phyloP scores from a whole-genome alignment of 2,888 invertebrate genomes.

The Diplolepis rosae region DNA sequence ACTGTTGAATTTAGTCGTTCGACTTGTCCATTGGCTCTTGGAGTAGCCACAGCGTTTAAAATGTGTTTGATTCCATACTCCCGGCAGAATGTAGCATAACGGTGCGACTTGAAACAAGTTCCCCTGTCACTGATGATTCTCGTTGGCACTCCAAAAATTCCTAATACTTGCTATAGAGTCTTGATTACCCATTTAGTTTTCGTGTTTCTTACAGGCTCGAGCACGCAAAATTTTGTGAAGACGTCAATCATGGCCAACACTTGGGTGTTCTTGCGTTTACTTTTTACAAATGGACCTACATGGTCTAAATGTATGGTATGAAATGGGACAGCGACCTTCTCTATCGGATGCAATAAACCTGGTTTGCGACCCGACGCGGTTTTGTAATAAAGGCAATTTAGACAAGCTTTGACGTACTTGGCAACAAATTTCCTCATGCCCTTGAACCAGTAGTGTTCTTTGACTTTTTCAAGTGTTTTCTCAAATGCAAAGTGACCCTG shows the following conservation, averaged over 20 bases:
- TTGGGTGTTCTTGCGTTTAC: constrained; percentile 56
- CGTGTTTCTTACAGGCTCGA: constrained; percentile 57
- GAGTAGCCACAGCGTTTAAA: constrained; percentile 55
- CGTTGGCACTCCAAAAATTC: constrained; percentile 55
- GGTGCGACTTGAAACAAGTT: constrained; percentile 63
- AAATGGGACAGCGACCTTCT: too few relatives aligned
- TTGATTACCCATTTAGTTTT: constrained; percentile 45
- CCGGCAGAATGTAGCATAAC: constrained; percentile 59
- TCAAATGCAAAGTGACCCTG: too few relatives aligned
- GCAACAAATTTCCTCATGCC: too few relatives aligned
- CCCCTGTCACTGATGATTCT: constrained; percentile 66
- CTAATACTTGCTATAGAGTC: constrained; percentile 54
- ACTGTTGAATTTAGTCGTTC: constrained; percentile 61
- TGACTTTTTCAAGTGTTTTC: too few relatives aligned
- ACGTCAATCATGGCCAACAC: constrained; percentile 62
- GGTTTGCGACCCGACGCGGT: too few relatives aligned
- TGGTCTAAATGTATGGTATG: background rate
- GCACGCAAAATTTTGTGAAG: constrained; percentile 62
- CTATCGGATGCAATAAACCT: too few relatives aligned
- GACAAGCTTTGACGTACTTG: too few relatives aligned
- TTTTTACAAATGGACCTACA: constrained; percentile 66
- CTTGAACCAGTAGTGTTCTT: too few relatives aligned
- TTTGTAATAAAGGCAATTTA: too few relatives aligned
- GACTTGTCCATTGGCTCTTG: constrained; percentile 63
- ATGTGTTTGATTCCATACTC: constrained; percentile 53